phyloP scores from a whole-genome alignment of 2,113 vertebrate species.

The Megaleporinus macrocephalus region DNA sequence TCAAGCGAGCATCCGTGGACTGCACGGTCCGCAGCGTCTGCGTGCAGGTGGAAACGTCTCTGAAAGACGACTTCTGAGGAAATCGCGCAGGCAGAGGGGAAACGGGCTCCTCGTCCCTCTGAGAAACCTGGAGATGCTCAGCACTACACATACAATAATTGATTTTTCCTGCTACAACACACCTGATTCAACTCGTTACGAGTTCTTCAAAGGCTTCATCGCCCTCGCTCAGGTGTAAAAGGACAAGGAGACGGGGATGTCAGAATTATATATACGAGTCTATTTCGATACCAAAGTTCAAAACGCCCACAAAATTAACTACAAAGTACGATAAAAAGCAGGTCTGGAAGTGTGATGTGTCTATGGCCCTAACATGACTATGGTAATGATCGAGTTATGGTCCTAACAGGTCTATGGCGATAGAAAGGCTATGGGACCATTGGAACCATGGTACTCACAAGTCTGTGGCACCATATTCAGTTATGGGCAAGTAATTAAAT shows the following conservation, averaged over 20 bases:
- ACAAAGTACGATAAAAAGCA: too few relatives aligned
- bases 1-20: constrained; percentile 27
- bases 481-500: too few relatives aligned
- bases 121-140: not conserved
- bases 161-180: not conserved
- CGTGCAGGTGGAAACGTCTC: not conserved
- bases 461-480: too few relatives aligned
- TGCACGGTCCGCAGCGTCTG: constrained; percentile 4
- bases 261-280: not conserved
- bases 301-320: too few relatives aligned
- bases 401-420: too few relatives aligned
- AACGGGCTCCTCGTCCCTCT: not conserved
- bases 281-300: too few relatives aligned
- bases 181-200: not conserved
- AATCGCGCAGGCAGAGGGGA: not conserved
- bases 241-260: not conserved
- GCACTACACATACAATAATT: not conserved
- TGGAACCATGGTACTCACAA: too few relatives aligned
- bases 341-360: too few relatives aligned
- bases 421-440: too few relatives aligned
- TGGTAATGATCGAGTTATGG: too few relatives aligned
- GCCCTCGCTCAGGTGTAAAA: not conserved
- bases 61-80: constrained; percentile 19
- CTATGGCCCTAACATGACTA: too few relatives aligned
- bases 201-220: not conserved